Percentiles rank a stretch among this genome's conserved stretches.
Conservation (phyloP, 1,140 invertebrate species). For the Lepidostoma basale region DNA sequence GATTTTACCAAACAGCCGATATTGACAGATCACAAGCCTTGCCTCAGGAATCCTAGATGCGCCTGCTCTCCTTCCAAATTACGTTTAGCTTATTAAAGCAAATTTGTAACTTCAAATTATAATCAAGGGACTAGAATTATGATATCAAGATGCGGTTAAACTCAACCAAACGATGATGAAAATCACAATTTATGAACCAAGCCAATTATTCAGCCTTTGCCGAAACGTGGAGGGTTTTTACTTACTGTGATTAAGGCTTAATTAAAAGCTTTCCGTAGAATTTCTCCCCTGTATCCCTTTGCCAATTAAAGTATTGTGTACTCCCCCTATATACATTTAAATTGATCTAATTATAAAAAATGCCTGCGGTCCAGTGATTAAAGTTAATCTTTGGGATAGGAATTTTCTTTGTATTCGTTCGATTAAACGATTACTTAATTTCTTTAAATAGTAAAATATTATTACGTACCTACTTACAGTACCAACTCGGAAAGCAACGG, state of each 20-base stretch:
- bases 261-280: constrained; percentile 42
- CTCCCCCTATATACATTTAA: too few species aligned
- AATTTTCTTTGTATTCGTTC: too few species aligned
- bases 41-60: too few species aligned
- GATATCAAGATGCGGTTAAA: constrained; percentile 19
- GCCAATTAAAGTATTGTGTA: not conserved
- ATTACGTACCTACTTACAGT: too few species aligned
- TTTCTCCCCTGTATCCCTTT: not conserved
- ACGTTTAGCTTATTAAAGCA: constrained; percentile 4
- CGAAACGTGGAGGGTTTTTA: constrained; percentile 36
- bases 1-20: too few species aligned
- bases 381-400: too few species aligned
- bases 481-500: too few species aligned
- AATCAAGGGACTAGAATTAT: constrained; percentile 29
- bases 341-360: too few species aligned
- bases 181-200: constrained; percentile 32
- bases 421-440: too few species aligned
- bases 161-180: constrained; percentile 12
- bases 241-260: constrained; percentile 38
- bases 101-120: constrained; percentile 29
- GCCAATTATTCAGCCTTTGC: constrained; percentile 25
- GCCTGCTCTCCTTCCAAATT: not conserved
- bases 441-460: too few species aligned
- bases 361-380: too few species aligned
- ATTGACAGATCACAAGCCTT: too few species aligned